Percentiles rank a stretch among this genome's conserved stretches.
Evolutionary conservation across 2,113 vertebrate genomes (phyloP).

Genomic region (Elephantulus edwardii): DNA sequence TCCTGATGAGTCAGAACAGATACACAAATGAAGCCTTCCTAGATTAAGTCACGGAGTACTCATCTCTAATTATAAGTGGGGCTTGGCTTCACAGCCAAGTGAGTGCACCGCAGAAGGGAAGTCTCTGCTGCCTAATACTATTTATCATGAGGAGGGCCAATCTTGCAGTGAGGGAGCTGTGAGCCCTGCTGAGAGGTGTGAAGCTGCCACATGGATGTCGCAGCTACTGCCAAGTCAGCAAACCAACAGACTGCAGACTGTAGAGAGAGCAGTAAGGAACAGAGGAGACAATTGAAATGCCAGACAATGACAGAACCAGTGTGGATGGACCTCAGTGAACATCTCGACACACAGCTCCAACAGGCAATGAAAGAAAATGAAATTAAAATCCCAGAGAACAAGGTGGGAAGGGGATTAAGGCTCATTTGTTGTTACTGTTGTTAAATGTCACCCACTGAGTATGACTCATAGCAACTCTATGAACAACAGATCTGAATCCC

Average conservation of each 20-base stretch:
- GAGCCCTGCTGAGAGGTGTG: slow-evolving; percentile 20
- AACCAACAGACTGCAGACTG: slow-evolving; percentile 74
- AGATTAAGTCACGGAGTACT: slow-evolving; percentile 28
- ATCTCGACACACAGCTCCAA: slow-evolving; percentile 44
- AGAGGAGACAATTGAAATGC: slow-evolving; percentile 46
- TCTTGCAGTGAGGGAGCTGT: slow-evolving; percentile 60
- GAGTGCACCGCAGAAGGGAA: slow-evolving; percentile 16
- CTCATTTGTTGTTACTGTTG: too few species aligned
- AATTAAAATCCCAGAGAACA: slow-evolving; percentile 12
- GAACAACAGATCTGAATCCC: too few species aligned
- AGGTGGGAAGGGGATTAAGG: slow-evolving; percentile 4
- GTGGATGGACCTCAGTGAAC: slow-evolving; percentile 31
- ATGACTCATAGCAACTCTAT: too few species aligned
- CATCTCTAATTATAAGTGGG: neutral
- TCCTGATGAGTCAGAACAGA: neutral
- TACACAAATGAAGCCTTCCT: neutral
- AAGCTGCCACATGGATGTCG: slow-evolving; percentile 40
- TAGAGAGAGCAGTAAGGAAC: slow-evolving; percentile 54
- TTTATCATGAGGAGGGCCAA: slow-evolving; percentile 64
- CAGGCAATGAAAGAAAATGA: neutral
- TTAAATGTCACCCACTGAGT: too few species aligned
- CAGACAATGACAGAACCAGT: slow-evolving; percentile 50
- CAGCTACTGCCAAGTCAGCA: slow-evolving; percentile 71
- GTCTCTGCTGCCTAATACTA: neutral
- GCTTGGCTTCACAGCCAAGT: slow-evolving; percentile 5